Evolutionary conservation across 2,797 vertebrate genomes (phyloP).

Genomic region (Sylvilagus floridanus): DNA sequence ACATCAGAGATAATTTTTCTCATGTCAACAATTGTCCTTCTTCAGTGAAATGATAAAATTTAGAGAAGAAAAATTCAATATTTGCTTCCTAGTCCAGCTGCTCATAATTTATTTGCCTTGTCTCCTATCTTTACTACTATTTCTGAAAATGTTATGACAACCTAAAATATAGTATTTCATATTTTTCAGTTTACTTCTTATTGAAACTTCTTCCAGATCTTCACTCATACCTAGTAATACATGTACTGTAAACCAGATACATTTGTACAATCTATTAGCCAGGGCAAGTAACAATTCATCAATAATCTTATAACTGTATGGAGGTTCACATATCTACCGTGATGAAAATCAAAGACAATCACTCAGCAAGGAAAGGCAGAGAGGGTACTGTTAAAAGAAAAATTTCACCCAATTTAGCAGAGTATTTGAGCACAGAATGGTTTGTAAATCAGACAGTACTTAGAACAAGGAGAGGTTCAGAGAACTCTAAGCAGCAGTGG

Average conservation of each 20-base stretch:
- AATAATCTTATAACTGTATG: accelerated
- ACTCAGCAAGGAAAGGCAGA: not conserved
- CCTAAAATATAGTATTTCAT: not conserved
- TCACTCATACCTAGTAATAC: not conserved
- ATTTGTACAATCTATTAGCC: not conserved
- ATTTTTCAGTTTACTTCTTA: not conserved
- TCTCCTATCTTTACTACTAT: not conserved
- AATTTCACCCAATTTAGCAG: too few relatives aligned
- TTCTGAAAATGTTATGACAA: not conserved
- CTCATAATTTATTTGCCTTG: not conserved
- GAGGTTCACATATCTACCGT: not conserved
- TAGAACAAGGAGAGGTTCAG: not conserved
- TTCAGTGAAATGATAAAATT: not conserved
- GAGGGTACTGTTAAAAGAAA: not conserved
- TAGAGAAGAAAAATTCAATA: slow-evolving; percentile 11
- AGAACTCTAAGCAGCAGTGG: not conserved
- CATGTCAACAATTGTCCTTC: not conserved
- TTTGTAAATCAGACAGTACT: not conserved
- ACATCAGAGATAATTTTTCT: slow-evolving; percentile 34
- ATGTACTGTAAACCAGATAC: not conserved
- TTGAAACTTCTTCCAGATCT: not conserved
- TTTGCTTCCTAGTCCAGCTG: not conserved
- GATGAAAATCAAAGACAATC: not conserved
- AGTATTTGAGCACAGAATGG: not conserved
- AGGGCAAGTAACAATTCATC: not conserved